Evolutionary conservation across 2,113 vertebrate species (phyloP).

Genomic region (Sula dactylatra): DNA sequence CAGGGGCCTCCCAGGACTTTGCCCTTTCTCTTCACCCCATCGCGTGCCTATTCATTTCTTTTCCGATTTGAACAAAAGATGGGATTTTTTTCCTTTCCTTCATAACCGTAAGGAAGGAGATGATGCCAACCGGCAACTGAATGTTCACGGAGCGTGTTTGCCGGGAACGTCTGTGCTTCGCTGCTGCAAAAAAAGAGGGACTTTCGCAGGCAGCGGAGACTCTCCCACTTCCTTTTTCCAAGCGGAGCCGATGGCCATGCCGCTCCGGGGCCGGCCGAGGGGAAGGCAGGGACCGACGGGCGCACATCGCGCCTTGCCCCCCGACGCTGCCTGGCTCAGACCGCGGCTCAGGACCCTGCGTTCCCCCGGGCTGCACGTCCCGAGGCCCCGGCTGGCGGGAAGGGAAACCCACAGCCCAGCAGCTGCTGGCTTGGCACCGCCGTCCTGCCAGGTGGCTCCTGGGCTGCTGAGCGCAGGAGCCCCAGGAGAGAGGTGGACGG

Average conservation of each 20-base stretch:
- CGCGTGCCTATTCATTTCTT: neutral
- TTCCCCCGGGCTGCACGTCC: neutral
- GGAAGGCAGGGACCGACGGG: neutral
- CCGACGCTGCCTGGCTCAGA: neutral
- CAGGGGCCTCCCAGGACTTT: neutral
- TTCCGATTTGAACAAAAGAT: constrained; percentile 28
- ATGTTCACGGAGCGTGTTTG: neutral
- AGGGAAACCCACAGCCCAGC: neutral
- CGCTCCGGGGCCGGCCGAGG: neutral
- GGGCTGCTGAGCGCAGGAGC: neutral
- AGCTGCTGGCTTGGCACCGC: neutral
- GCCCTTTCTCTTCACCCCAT: neutral
- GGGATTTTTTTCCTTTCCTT: neutral
- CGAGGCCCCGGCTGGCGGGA: neutral
- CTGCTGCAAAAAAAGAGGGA: neutral
- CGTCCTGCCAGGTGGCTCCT: neutral
- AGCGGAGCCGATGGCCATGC: neutral
- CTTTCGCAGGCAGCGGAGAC: neutral
- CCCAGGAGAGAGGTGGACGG: neutral
- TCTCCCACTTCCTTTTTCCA: neutral
- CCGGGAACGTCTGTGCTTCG: neutral
- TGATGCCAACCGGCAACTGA: neutral
- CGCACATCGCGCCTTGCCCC: neutral
- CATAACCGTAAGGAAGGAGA: neutral
- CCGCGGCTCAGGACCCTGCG: neutral